Evolutionary conservation across 2,797 vertebrate genomes (phyloP).

Genomic region (Brachyalestes nurse): DNA sequence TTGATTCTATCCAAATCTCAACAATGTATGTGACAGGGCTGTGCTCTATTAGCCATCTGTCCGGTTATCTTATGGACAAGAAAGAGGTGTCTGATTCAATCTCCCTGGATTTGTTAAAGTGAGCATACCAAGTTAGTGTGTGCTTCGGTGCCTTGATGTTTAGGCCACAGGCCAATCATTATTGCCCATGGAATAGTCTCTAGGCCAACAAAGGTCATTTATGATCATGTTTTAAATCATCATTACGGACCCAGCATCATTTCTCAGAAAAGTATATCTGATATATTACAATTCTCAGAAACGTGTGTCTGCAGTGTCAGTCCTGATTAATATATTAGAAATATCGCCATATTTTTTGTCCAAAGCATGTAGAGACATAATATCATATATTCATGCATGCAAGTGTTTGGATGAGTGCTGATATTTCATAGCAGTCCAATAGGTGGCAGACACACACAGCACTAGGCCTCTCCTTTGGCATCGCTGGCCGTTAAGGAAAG

Average conservation of each 20-base stretch:
- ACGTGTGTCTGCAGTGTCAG: not conserved
- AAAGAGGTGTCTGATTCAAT: not conserved
- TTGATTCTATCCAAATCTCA: not conserved
- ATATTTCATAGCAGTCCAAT: conserved; percentile 76
- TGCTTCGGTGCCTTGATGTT: not conserved
- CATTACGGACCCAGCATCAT: not conserved
- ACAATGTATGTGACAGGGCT: not conserved
- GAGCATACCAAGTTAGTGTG: not conserved
- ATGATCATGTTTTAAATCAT: not conserved
- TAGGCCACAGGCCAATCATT: not conserved
- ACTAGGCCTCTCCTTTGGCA: conserved; percentile 53
- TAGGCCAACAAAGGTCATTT: not conserved
- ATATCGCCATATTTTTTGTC: not conserved
- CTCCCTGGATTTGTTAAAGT: not conserved
- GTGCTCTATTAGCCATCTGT: not conserved
- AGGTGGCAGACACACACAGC: conserved; percentile 83
- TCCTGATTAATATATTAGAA: not conserved
- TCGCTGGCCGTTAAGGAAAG: conserved; percentile 20
- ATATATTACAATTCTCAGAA: not conserved
- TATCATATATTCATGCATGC: not conserved
- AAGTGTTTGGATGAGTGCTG: conserved; percentile 47
- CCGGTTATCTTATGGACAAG: not conserved
- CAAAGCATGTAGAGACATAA: not conserved
- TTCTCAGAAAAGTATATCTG: not conserved
- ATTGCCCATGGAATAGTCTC: conserved; percentile 4